Evolutionary conservation across 2,113 vertebrate genomes (phyloP), one percentile per base, ranked within the genome.

Genomic region (Nannospalax galili): DNA sequence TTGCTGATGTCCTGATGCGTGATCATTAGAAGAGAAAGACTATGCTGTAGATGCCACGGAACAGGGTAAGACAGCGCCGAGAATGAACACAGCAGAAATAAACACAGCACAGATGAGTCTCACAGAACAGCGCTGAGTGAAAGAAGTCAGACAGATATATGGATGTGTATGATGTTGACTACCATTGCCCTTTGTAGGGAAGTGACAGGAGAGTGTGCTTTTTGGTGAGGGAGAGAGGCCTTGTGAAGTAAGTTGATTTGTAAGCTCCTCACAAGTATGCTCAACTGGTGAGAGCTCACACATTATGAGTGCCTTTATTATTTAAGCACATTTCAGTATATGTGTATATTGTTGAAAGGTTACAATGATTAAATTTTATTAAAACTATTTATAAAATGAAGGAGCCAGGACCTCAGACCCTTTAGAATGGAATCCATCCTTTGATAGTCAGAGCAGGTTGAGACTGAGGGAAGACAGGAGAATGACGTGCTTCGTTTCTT

Each of bases 141-240:
- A 92, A 96, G 70, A 52, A 52, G n/a, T 22, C 42, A 86, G 82
- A 75, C 2, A 30, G 15, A 28, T 5, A 9, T 4, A 65, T 56
- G 58, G 37, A 60, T 78, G 1, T 35, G 15, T 72, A 19, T 22
- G 8, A 12, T 11, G 32, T 24, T 15, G 15, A 15, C 8, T 20
- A 14, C 48, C 28, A 7, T 3, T 14, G 30, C 6, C 45, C 20
- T 73, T 73, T 72, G 56, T 45, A 81, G 45, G 67, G 40, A 85
- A 69, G 32, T 62, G 74, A 70, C 65, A 35, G 11, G 77, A 22
- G 67, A 35, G 10, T 2, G 7, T 56, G 70, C 62, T 19, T 69
- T 2, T 5, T 1, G 3, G n/a, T 10, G 2, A 14, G 1, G 3
- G 20, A 42, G 9, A 10, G 82, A 19, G 30, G 17, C 14, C 11